phyloP scores from a whole-genome alignment of 2,797 vertebrate species.

The Sebastes minor region DNA sequence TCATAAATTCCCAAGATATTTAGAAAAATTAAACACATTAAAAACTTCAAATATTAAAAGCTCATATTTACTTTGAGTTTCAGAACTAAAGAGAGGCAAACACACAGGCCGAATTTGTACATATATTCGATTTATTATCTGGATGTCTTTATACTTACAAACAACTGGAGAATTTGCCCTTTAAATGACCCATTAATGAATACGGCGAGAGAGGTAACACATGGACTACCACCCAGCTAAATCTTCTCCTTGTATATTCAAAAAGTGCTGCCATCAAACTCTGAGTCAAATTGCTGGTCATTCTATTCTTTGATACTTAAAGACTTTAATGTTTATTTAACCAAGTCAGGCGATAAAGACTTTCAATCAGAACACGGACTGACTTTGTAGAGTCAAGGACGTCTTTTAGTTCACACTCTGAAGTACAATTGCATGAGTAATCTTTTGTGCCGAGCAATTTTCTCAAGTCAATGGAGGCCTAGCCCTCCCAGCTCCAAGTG shows the following conservation, averaged over 20 bases:
- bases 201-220: not conserved
- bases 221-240: not conserved
- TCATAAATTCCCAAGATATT: no score
- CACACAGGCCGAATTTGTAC: not conserved
- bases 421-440: not conserved
- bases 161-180: not conserved
- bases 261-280: not conserved
- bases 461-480: not conserved
- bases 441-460: not conserved
- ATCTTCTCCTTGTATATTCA: not conserved
- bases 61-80: not conserved
- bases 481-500: slow-evolving; percentile 10
- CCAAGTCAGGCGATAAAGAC: not conserved
- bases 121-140: not conserved
- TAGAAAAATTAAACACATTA: not conserved
- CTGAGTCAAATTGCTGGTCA: not conserved
- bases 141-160: not conserved
- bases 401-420: slow-evolving; percentile 15
- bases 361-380: slow-evolving; percentile 3
- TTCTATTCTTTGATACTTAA: slow-evolving; percentile 2
- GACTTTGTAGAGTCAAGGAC: slow-evolving; percentile 42
- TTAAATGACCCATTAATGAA: not conserved
- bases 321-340: slow-evolving; percentile 1
- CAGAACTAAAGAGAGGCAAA: not conserved
- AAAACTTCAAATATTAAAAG: not conserved